These are phyloP conservation scores for Pseudotriccus pelzelni DNA, from an alignment of 2,797 vertebrate species.

Conservation along the genomic window DNA sequence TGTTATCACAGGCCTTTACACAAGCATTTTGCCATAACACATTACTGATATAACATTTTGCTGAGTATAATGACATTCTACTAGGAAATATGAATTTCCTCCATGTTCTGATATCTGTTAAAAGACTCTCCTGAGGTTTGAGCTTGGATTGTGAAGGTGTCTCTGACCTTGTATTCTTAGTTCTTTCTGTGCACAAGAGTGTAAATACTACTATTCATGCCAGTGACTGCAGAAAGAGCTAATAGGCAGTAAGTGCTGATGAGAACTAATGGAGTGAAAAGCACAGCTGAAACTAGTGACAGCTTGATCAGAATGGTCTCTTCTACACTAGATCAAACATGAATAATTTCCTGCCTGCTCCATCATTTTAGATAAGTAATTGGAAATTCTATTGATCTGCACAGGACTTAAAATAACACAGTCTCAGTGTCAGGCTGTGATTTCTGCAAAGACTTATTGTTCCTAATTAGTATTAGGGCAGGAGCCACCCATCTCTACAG, in stretches of 20 bases:
- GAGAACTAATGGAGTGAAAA: neutral
- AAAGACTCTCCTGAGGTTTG: conserved; percentile 1
- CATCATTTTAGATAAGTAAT: conserved; percentile 45
- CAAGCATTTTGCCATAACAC: conserved; percentile 6
- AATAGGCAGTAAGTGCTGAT: neutral
- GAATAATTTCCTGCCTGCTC: conserved; percentile 32
- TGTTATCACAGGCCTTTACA: neutral
- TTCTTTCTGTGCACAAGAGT: neutral
- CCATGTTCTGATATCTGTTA: neutral
- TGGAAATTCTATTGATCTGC: conserved; percentile 1
- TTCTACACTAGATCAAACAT: conserved; percentile 30
- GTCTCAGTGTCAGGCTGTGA: neutral
- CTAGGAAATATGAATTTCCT: neutral
- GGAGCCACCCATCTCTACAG: neutral
- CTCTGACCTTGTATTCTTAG: neutral
- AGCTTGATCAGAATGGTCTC: neutral
- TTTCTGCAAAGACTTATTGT: conserved; percentile 10
- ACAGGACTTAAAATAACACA: conserved; percentile 2
- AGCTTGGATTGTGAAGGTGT: neutral
- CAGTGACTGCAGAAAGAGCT: conserved; percentile 18
- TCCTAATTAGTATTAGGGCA: neutral
- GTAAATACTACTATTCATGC: neutral
- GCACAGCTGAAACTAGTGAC: neutral
- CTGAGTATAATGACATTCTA: conserved; percentile 15
- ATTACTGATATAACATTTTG: neutral